Evolutionary conservation across 2,113 vertebrate species (phyloP), one percentile per base, ranked within the genome.

Genomic region (Phylloscopus whistleri): DNA sequence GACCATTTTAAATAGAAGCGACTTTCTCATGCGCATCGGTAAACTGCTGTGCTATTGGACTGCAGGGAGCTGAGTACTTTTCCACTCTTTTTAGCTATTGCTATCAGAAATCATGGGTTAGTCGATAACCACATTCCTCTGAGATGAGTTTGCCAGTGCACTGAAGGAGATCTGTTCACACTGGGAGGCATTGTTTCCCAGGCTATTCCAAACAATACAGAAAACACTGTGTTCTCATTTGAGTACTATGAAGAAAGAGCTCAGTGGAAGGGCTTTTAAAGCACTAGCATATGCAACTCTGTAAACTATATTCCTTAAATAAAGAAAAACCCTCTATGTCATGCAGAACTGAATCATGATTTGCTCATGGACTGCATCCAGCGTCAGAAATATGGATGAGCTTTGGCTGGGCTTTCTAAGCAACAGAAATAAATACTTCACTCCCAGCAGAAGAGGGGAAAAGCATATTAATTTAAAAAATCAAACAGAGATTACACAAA

Each of bases 141-240:
- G 51, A 96, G 90, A 96, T 80, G 92, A 96, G 74, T 96, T 74
- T 79, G 82, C 91, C 94, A 94, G 87, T 17, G 33, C 74, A 91
- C 85, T 84, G 83, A 88, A 96, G 89, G 85, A 95, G 87, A 95
- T 87, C 53, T 85, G 75, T 66, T 91, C 90, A 87, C 70, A 96
- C 78, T 90, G 75, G 95, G 94, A 89, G 88, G 77, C 79, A 95
- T 81, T 95, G 90, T 91, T 95, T 96, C 93, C 90, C 90, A 94
- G 93, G 74, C 84, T 95, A 60, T 92, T 89, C 35, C 93, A 95
- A 96, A 96, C 94, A 97, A 95, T 81, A 92, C 90, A 75, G 67
- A 90, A 94, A 97, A 93, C 58, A 82, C 68, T 91, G 69, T 92
- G 73, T 89, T 94, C 84, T 96, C 70, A 60, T 52, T 85, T 30